A percentile compares a stretch with the other conserved stretches of the same genome.
Evolutionary conservation across 37 sponge, comb jelly and placozoan genomes (phyloP).

Genomic region (Bolinopsis microptera): DNA sequence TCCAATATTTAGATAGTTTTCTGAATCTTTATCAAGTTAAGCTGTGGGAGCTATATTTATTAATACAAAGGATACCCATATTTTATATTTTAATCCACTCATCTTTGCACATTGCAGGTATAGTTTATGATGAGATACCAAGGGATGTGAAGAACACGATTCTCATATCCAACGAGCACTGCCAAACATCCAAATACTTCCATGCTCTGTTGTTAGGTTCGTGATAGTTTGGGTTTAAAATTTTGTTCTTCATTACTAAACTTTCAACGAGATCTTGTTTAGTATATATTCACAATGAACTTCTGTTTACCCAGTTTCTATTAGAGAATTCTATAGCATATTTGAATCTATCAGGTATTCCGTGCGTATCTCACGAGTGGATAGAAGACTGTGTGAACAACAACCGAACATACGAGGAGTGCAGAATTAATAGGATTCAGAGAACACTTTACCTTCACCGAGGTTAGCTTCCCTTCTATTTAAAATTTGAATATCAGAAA

Average conservation of each 20-base stretch:
- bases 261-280: too few species aligned
- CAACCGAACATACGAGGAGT: not conserved
- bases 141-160: not conserved
- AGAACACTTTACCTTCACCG: not conserved
- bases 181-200: not conserved
- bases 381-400: not conserved
- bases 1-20: too few species aligned
- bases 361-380: not conserved
- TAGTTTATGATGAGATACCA: slow-evolving; percentile 11
- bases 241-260: too few species aligned
- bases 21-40: too few species aligned
- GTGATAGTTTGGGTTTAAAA: not conserved
- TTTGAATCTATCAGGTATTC: slow-evolving; percentile 37
- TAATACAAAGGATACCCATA: too few species aligned
- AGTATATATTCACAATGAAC: too few species aligned
- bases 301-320: too few species aligned
- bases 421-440: not conserved
- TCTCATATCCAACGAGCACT: not conserved
- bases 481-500: too few species aligned
- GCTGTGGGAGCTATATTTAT: too few species aligned
- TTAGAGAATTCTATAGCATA: too few species aligned
- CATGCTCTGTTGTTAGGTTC: slow-evolving; percentile 22
- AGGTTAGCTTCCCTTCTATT: not conserved
- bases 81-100: too few species aligned
- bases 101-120: too few species aligned